A percentile compares a stretch with the other conserved stretches of the same genome.
phyloP scores from a whole-genome alignment of 2,797 vertebrate genomes.

The Parambassis ranga region DNA sequence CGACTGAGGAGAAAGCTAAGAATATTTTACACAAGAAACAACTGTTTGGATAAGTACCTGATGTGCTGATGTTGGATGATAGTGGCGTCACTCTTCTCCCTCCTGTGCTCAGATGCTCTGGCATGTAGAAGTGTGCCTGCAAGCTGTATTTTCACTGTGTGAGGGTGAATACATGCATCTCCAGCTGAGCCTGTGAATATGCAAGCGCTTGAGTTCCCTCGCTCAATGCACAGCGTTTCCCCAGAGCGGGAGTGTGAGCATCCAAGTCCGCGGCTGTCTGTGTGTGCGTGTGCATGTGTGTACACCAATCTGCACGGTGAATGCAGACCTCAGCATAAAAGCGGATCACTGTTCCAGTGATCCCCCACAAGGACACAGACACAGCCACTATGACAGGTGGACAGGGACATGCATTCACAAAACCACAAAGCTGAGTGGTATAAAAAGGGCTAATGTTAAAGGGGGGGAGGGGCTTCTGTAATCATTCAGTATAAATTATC shows the following conservation, averaged over 20 bases:
- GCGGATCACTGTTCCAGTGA: conserved; percentile 52
- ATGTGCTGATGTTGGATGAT: conserved; percentile 43
- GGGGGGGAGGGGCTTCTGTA: conserved; percentile 41
- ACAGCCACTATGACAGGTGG: conserved; percentile 44
- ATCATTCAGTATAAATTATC: conserved; percentile 26
- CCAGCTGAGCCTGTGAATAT: conserved; percentile 57
- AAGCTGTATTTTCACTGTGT: conserved; percentile 41
- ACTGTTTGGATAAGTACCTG: conserved; percentile 66
- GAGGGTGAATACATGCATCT: conserved; percentile 43
- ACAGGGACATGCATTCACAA: conserved; percentile 3
- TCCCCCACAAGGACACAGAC: conserved; percentile 41
- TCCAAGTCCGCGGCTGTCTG: conserved; percentile 30
- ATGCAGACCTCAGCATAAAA: conserved; percentile 80
- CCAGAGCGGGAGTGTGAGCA: conserved; percentile 39
- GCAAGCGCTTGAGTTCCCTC: conserved; percentile 52
- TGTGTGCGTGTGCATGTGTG: conserved; percentile 5
- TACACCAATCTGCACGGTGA: conserved; percentile 64
- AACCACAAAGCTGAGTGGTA: conserved; percentile 33
- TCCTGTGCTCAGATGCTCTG: conserved; percentile 55
- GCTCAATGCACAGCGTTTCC: conserved; percentile 58
- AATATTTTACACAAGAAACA: conserved; percentile 13
- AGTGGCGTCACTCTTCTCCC: conserved; percentile 39
- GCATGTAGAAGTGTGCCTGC: conserved; percentile 52
- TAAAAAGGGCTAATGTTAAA: conserved; percentile 18
- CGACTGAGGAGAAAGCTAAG: conserved; percentile 2